Evolutionary conservation across 2,797 vertebrate genomes (phyloP).

Genomic region (Pyrocephalus nanus): DNA sequence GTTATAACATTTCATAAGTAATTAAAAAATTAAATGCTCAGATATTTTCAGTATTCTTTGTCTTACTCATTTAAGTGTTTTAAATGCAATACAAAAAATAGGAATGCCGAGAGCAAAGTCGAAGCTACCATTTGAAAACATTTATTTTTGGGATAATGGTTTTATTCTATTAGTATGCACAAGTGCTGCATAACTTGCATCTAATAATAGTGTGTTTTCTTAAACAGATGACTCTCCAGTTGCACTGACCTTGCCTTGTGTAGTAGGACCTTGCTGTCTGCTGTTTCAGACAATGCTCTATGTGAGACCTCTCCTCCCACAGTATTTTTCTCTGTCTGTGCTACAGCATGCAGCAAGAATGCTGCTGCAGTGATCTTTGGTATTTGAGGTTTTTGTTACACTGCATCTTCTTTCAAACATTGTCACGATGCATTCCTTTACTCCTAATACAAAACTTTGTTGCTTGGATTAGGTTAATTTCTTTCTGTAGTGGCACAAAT

Average conservation of each 20-base stretch:
- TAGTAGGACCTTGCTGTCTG: conserved; percentile 58
- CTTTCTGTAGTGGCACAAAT: not conserved
- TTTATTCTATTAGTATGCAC: conserved; percentile 53
- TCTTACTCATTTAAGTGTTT: not conserved
- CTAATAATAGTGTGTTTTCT: conserved; percentile 73
- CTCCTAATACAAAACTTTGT: conserved; percentile 14
- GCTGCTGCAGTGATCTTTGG: conserved; percentile 33
- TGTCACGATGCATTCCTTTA: conserved; percentile 43
- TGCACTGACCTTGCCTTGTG: conserved; percentile 62
- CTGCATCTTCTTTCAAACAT: conserved; percentile 37
- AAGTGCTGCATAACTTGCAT: conserved; percentile 70
- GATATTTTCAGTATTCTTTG: not conserved
- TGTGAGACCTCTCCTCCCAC: conserved; percentile 49
- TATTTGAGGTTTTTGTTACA: conserved; percentile 50
- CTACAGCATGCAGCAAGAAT: conserved; percentile 45
- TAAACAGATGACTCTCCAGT: conserved; percentile 65
- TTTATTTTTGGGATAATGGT: conserved; percentile 53
- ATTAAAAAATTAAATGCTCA: not conserved
- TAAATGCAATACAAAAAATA: not conserved
- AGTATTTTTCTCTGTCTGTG: conserved; percentile 29
- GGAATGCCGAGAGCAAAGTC: not conserved
- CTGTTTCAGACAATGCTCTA: conserved; percentile 55
- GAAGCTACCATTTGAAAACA: conserved; percentile 27
- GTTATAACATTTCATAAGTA: not conserved
- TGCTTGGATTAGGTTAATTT: conserved; percentile 19